phyloP scores from a whole-genome alignment of 2,113 vertebrate genomes.

The Ochotona princeps region DNA sequence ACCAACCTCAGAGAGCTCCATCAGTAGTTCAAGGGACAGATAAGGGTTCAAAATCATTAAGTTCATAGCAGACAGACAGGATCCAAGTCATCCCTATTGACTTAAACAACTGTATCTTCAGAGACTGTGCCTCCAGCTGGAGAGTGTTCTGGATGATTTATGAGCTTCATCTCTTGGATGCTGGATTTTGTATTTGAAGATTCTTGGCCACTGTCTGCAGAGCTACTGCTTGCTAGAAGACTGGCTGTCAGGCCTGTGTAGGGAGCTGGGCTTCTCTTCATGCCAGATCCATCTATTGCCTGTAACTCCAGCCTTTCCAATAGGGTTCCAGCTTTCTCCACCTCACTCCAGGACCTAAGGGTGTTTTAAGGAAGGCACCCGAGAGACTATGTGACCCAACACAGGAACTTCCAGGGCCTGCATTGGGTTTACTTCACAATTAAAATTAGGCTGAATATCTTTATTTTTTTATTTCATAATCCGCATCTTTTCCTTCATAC shows the following conservation, averaged over 20 bases:
- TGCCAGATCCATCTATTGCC: neutral
- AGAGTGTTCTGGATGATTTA: slow-evolving; percentile 8
- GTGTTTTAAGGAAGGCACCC: neutral
- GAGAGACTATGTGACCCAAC: neutral
- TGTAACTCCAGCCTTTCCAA: neutral
- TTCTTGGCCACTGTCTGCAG: slow-evolving; percentile 31
- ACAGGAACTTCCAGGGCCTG: neutral
- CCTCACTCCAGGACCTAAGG: neutral
- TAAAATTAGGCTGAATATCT: neutral
- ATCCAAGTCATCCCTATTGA: neutral
- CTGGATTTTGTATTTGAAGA: slow-evolving; percentile 52
- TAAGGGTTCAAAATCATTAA: no score
- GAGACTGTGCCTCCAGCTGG: neutral
- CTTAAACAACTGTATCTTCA: neutral
- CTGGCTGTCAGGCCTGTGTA: neutral
- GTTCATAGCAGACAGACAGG: neutral
- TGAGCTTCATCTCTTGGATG: slow-evolving; percentile 2
- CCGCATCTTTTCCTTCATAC: neutral
- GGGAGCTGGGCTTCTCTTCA: neutral
- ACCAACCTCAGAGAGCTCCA: neutral
- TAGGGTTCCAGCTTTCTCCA: neutral
- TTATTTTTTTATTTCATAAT: neutral
- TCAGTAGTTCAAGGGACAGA: neutral
- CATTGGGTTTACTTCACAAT: neutral
- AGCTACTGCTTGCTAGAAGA: slow-evolving; percentile 51